Conservation (phyloP, 2,797 vertebrate species). For the Avahi laniger region DNA sequence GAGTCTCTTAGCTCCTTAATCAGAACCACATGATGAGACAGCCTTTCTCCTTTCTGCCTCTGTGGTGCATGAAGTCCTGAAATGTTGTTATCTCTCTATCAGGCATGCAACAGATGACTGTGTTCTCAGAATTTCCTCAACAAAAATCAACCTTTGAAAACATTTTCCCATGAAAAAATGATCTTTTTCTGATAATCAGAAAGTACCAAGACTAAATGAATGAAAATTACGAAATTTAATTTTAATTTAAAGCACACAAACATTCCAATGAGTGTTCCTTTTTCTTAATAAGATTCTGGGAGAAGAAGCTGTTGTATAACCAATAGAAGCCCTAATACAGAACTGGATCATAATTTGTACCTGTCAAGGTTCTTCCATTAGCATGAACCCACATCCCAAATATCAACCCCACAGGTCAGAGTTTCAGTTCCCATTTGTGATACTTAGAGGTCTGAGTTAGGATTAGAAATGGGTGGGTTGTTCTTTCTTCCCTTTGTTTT, state of each 20-base stretch:
- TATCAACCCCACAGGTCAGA: accelerated
- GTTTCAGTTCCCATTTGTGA: neutral
- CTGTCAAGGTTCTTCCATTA: accelerated
- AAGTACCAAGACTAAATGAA: too few relatives aligned
- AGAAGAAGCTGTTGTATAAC: neutral
- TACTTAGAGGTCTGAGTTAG: accelerated
- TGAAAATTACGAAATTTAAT: neutral
- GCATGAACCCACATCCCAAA: neutral
- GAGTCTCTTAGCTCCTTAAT: neutral
- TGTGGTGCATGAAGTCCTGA: too few relatives aligned
- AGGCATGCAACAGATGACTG: too few relatives aligned
- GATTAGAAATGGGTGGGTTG: too few relatives aligned
- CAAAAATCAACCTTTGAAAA: neutral
- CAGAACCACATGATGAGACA: accelerated
- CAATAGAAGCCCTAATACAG: accelerated
- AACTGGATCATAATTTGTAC: neutral
- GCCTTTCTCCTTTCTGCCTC: neutral
- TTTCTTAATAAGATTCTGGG: neutral
- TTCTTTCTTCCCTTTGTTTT: neutral
- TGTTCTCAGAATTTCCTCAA: neutral
- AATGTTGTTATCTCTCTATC: neutral
- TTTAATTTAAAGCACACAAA: neutral
- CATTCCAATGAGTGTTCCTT: neutral
- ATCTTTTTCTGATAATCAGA: neutral
- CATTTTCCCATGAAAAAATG: neutral